Percentiles rank a stretch among this genome's conserved stretches.
These are phyloP conservation scores for Todiramphus chloris DNA, from an alignment of 2,113 vertebrate genomes.

Conservation along the genomic window DNA sequence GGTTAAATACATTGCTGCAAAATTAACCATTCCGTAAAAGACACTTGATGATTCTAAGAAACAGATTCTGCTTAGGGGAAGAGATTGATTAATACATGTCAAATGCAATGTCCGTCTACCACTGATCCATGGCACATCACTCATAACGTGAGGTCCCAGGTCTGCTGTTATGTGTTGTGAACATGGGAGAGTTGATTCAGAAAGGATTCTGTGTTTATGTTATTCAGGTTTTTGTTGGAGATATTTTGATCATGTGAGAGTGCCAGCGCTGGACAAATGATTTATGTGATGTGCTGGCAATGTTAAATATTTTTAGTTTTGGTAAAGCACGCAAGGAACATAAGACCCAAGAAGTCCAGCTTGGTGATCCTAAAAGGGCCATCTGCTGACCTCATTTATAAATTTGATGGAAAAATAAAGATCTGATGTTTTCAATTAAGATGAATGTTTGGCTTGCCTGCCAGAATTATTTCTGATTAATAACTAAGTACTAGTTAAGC, in stretches of 20 bases:
- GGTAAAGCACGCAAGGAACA: not conserved
- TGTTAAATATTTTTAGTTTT: not conserved
- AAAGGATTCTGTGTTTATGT: not conserved
- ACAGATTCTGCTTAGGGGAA: not conserved
- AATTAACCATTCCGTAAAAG: not conserved
- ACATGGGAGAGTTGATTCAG: not conserved
- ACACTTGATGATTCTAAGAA: not conserved
- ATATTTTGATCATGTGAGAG: not conserved
- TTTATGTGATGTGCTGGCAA: not conserved
- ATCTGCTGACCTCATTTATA: slow-evolving; percentile 44
- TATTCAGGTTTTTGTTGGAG: not conserved
- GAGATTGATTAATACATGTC: not conserved
- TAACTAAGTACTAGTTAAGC: slow-evolving; percentile 8
- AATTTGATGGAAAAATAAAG: slow-evolving; percentile 39
- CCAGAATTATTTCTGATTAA: slow-evolving; percentile 2
- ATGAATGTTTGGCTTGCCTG: not conserved
- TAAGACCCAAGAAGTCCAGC: not conserved
- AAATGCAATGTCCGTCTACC: not conserved
- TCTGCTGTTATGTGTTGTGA: not conserved
- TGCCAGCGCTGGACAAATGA: not conserved
- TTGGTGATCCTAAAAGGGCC: not conserved
- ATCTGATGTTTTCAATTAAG: not conserved
- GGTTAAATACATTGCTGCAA: not conserved
- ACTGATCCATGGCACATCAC: not conserved
- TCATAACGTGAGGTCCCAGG: fast-evolving